Percentiles rank a stretch among this genome's conserved stretches.
Conservation (phyloP, 2,113 vertebrate genomes). For the Crotalus tigris region DNA sequence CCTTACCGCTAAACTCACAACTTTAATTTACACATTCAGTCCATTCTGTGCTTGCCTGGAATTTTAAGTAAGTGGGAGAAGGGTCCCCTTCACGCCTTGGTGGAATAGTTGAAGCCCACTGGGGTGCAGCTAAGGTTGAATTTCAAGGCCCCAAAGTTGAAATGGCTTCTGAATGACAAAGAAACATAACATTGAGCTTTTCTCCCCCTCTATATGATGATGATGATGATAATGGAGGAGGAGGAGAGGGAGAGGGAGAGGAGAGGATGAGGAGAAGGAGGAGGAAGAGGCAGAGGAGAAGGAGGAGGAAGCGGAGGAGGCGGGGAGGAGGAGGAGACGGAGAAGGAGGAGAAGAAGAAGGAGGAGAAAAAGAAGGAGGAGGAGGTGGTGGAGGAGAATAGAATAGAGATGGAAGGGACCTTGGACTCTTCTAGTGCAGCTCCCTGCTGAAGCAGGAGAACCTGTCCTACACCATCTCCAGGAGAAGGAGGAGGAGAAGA, state of each 20-base stretch:
- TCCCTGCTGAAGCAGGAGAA: too few species aligned
- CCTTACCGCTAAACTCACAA: background rate
- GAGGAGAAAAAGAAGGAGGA: rapidly evolving
- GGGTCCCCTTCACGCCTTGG: background rate
- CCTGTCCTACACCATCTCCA: too few species aligned
- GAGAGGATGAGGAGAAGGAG: too few species aligned
- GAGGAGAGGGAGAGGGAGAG: too few species aligned
- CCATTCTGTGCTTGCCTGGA: background rate
- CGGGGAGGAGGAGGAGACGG: rapidly evolving
- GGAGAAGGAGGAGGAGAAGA: too few species aligned
- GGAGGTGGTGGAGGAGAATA: too few species aligned
- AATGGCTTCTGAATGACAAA: background rate
- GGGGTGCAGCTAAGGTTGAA: background rate
- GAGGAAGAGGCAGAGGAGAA: rapidly evolving
- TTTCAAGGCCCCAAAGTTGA: background rate
- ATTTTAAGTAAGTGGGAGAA: background rate
- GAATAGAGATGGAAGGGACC: too few species aligned
- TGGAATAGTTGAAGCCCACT: background rate
- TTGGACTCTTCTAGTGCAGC: too few species aligned
- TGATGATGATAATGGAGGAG: background rate
- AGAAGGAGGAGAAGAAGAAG: too few species aligned
- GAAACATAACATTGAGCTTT: background rate
- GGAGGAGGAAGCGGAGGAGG: too few species aligned
- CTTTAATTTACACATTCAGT: background rate
- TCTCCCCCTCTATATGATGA: background rate